A percentile compares a stretch with the other conserved stretches of the same genome.
Evolutionary conservation across 2,113 vertebrate species (phyloP).

Genomic region (Ranitomeya imitator): DNA sequence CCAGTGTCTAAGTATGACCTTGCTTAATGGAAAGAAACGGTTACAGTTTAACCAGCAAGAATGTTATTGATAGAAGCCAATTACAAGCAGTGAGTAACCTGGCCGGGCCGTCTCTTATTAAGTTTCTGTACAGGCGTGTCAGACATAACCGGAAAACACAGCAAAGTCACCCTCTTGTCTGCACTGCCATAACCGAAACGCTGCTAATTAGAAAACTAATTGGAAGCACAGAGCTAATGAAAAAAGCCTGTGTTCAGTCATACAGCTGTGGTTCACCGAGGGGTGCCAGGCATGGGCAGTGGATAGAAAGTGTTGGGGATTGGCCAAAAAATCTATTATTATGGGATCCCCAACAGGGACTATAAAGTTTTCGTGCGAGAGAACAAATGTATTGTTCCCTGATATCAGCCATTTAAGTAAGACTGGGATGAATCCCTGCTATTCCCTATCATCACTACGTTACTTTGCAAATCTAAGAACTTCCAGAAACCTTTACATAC

Average conservation of each 20-base stretch:
- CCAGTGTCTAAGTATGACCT: conserved; percentile 7
- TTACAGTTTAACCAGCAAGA: conserved; percentile 37
- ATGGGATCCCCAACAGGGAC: background rate
- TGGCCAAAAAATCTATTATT: background rate
- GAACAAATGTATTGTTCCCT: background rate
- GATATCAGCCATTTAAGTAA: background rate
- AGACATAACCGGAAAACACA: conserved; percentile 20
- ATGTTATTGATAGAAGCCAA: conserved; percentile 25
- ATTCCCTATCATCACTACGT: background rate
- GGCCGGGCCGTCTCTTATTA: background rate
- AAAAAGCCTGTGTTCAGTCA: background rate
- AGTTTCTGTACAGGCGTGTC: conserved; percentile 32
- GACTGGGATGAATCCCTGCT: background rate
- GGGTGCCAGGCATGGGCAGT: background rate
- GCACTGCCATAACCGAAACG: background rate
- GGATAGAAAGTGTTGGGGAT: background rate
- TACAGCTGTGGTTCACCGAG: background rate
- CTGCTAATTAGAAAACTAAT: conserved; percentile 34
- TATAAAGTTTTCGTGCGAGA: background rate
- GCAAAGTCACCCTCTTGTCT: conserved; percentile 30
- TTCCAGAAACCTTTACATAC: background rate
- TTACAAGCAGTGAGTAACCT: conserved; percentile 22
- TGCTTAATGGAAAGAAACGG: conserved; percentile 14
- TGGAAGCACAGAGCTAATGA: background rate
- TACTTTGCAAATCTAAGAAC: background rate